Base-by-base conservation (phyloP, 37 sponge, comb jelly and placozoan genomes). In the Spongilla lacustris region DNA sequence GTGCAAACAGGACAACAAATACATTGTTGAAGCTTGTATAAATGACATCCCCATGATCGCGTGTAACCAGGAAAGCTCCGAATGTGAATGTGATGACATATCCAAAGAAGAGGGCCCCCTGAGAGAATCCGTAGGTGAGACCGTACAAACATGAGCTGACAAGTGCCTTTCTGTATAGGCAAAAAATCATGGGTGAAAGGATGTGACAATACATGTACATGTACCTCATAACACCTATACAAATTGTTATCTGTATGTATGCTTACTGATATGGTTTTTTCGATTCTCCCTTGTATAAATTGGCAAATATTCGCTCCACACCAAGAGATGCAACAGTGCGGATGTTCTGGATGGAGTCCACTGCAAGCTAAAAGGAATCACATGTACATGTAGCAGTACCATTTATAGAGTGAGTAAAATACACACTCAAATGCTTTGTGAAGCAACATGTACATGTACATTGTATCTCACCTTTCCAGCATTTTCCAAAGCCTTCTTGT, bases 291-390 rank as follows among this genome's bases (percentile, higher is more conserved):
- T 84, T 26, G 82, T 90, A 95, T n/a, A 68, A 29, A 1, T 67
- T 58, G 25, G 26, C 68, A 75, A 90, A 86, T 50, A 46, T 86
- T 58, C 79, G 83, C 74, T 95, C 93, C 58, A 88, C 49, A 46
- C 70, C 67, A 17, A 95, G 90, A 12, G 91, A 33, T 14, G 83
- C 90, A 35, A 95, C 93, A 21, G 96, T 95, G 5, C 93, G 77
- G 28, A 95, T 90, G 83, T 95, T 95, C 23, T 86, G 85, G 46
- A 93, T 78, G 22, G 93, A 88, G 31, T 92, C 93, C 38, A 85
- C 76, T 13, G 86, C 75, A 35, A 89, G 74, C 89, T 91, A 31
- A 2, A 27, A n/a, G 58, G 25, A 25, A 69, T 10, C 13, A 80
- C 17, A 27, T 50, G 27, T 8, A 46, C 4, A 46, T 46, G 46